A percentile compares a stretch with the other conserved stretches of the same genome.
phyloP scores from a whole-genome alignment of 2,113 vertebrate genomes.

The Setophaga kirtlandii region DNA sequence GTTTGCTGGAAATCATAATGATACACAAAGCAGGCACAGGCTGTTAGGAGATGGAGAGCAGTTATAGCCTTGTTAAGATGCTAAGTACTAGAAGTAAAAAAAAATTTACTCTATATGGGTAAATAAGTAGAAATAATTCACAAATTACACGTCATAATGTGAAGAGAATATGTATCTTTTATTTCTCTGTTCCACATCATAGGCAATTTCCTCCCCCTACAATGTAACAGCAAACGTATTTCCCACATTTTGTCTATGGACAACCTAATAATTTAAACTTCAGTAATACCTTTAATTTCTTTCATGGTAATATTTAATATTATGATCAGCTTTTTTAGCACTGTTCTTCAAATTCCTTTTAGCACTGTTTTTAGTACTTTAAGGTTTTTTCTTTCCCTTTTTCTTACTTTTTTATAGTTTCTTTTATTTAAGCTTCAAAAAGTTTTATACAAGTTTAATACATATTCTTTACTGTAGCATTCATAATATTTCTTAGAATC shows the following conservation, averaged over 20 bases:
- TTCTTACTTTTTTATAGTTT: not conserved
- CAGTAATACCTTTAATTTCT: not conserved
- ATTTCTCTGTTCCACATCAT: not conserved
- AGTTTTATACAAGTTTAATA: not conserved
- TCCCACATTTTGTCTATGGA: not conserved
- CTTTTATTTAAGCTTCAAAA: not conserved
- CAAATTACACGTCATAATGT: not conserved
- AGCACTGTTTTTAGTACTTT: not conserved
- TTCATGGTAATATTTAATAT: not conserved
- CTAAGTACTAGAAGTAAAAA: not conserved
- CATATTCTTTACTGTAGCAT: not conserved
- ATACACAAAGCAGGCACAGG: fast-evolving
- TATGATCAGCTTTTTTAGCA: not conserved
- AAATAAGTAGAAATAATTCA: not conserved
- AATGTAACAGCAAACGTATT: not conserved
- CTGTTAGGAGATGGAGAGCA: not conserved
- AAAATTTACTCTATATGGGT: not conserved
- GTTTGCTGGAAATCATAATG: not conserved
- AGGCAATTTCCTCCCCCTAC: fast-evolving
- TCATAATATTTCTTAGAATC: not conserved
- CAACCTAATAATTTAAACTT: not conserved
- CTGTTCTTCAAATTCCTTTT: not conserved
- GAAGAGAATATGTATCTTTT: not conserved
- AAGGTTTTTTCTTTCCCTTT: not conserved
- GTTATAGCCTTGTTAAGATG: not conserved